Evolutionary conservation across 2,797 vertebrate genomes (phyloP).

Genomic region (Adrianichthys oophorus): DNA sequence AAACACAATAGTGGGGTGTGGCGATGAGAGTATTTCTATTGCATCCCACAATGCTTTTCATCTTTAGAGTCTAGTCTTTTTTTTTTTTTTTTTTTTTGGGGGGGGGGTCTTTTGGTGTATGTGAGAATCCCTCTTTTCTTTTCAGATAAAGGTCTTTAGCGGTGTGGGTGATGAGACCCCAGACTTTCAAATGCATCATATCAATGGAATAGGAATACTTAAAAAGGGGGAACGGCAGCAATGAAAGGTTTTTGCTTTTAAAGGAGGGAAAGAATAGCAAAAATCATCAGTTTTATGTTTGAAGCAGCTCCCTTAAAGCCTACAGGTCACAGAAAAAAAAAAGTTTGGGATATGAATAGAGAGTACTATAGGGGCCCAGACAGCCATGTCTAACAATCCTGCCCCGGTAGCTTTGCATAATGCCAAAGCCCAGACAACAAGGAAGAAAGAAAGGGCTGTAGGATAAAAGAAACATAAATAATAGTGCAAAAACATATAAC

Average conservation of each 20-base stretch:
- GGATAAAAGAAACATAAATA: conserved; percentile 33
- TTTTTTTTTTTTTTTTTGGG: conserved; percentile 19
- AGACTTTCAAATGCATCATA: conserved; percentile 69
- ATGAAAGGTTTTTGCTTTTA: conserved; percentile 13
- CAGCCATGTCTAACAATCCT: conserved; percentile 66
- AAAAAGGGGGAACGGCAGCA: conserved; percentile 3
- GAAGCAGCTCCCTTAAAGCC: conserved; percentile 54
- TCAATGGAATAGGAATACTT: conserved; percentile 56
- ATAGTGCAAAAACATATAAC: conserved; percentile 28
- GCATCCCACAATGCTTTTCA: conserved; percentile 72
- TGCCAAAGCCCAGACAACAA: conserved; percentile 43
- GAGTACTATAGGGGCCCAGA: conserved; percentile 55
- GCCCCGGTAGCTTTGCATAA: conserved; percentile 68
- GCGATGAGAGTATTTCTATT: conserved; percentile 54
- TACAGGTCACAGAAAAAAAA: conserved; percentile 59
- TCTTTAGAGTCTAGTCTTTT: conserved; percentile 55
- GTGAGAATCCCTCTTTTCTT: conserved; percentile 73
- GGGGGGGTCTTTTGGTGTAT: conserved; percentile 61
- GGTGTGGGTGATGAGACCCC: conserved; percentile 61
- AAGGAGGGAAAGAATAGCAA: conserved; percentile 8
- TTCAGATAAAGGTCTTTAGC: conserved; percentile 67
- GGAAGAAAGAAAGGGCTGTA: conserved; percentile 31
- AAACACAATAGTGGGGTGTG: conserved; percentile 29
- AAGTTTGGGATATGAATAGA: conserved; percentile 59
- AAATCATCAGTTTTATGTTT: conserved; percentile 21